Evolutionary conservation across 2,888 invertebrate species (phyloP), one percentile per base, ranked within the genome.

Genomic region (Mantis religiosa): DNA sequence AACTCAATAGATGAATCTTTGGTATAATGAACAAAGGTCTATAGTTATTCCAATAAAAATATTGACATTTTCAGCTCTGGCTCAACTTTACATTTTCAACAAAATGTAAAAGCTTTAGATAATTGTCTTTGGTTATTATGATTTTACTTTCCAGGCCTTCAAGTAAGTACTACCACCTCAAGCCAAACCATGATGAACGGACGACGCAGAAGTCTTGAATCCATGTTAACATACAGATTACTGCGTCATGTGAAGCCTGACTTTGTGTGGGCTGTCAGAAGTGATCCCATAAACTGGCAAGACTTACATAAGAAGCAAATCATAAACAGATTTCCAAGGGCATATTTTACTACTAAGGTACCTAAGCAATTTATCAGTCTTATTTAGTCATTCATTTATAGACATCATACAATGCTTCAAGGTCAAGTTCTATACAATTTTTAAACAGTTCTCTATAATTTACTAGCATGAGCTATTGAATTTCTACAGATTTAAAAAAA

Each of bases 311-410:
- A 95, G 89, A 95, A 95, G 84, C 97, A 97, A 92, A 94, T 96
- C 88, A 96, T 97, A 91, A 96, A 96, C 93, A 96, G 98, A 91
- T 98, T 97, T 93, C 96, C 96, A 91, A 95, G 97, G 91, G 97
- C 98, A 0, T 95, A 97, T 88, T 98, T 98, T 92, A 98, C 98
- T 0, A 98, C 98, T 0, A 99, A 99, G 95, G 98, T 98, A 92
- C 41, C 41, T 41, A 41, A 34, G 0, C 41, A 41, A 34, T 8
- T 34, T 34, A 89, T 81, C 28, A 83, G 15, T 28, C n/a, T n/a
- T n/a, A n/a, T n/a, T n/a, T n/a, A n/a, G n/a, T n/a, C n/a, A n/a
- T n/a, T n/a, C n/a, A n/a, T n/a, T n/a, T n/a, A n/a, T n/a, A n/a
- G n/a, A n/a, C n/a, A n/a, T n/a, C n/a, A n/a, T n/a, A n/a, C n/a